Base-by-base conservation (phyloP, 2,113 vertebrate species). In the Rousettus leschenaultii region DNA sequence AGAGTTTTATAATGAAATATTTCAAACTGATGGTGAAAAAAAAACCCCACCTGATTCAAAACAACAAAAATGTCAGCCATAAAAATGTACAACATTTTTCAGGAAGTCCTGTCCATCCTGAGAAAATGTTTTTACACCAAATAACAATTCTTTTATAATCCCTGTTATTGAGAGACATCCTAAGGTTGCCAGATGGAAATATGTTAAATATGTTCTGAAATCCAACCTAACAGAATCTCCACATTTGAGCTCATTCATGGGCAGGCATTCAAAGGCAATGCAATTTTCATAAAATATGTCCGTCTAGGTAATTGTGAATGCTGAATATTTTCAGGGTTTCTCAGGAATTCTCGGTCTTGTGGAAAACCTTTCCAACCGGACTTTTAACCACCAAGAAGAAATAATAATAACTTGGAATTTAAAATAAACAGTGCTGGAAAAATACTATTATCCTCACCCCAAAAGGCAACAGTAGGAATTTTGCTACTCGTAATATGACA, bases 381-480 rank as follows among this genome's bases (percentile, higher is more conserved):
- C 94, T 98, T 98, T 97, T 98, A 98, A 98, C 98, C 95, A 96
- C 97, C 96, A 98, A 97, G 97, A 98, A 98, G 97, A 98, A 99
- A 98, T 98, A 98, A 98, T 98, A 98, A 98, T 98, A 98, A 97
- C 94, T 98, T 94, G 94, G 98, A 98, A 98, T 91, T 96, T 98
- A 98, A 98, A 98, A 97, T 98, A 98, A 98, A 98, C 98, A 98
- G 97, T 98, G 96, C 97, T 98, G 97, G 98, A 98, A 98, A 98
- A 98, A 98, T 96, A 96, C 96, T 98, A 92, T 98, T 97, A 97
- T 97, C 97, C 96, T 94, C 87, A 97, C 97, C 97, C 96, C 87
- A 97, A 98, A 97, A 98, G 94, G 61, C 94, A 95, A 91, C 92
- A 96, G 96, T 97, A 98, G 97, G 96, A 97, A 97, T 97, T 96